Evolutionary conservation across 1,140 invertebrate species (phyloP).

Genomic region (Euborellia annulipes): DNA sequence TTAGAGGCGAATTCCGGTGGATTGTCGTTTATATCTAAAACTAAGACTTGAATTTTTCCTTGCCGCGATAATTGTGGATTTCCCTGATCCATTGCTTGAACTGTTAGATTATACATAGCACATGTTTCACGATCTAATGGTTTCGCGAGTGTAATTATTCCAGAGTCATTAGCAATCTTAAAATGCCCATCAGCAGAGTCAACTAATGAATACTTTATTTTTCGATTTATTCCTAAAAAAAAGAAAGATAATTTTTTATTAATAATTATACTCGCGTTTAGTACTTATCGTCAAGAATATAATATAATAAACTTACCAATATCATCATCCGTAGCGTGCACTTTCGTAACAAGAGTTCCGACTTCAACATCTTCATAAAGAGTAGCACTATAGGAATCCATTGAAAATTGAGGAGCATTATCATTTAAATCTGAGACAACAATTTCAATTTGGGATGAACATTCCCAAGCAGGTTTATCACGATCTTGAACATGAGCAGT

Average conservation of each 20-base stretch:
- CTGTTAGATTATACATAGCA: conserved; percentile 65
- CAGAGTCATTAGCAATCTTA: conserved; percentile 54
- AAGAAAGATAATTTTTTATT: background rate
- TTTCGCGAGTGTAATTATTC: conserved; percentile 67
- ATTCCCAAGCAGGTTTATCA: conserved; percentile 59
- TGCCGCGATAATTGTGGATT: conserved; percentile 43
- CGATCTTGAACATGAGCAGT: conserved; percentile 70
- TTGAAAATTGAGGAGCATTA: conserved; percentile 66
- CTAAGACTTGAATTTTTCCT: conserved; percentile 40
- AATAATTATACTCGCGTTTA: background rate
- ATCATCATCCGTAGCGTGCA: conserved; percentile 72
- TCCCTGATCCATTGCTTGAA: conserved; percentile 68
- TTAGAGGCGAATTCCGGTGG: conserved; percentile 76
- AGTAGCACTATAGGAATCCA: conserved; percentile 60
- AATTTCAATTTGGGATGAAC: conserved; percentile 61
- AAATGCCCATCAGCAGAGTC: conserved; percentile 51
- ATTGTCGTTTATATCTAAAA: conserved; percentile 83
- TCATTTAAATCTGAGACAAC: conserved; percentile 69
- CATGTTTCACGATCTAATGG: conserved; percentile 71
- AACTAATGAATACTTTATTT: conserved; percentile 63
- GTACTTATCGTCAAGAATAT: background rate
- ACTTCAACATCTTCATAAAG: conserved; percentile 72
- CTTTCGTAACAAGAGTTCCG: conserved; percentile 65
- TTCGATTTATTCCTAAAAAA: conserved; percentile 59
- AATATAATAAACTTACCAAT: conserved; percentile 33